These are phyloP conservation scores for Rhagoletis zephyria DNA, from an alignment of 1,140 invertebrate genomes.

Conservation along the genomic window DNA sequence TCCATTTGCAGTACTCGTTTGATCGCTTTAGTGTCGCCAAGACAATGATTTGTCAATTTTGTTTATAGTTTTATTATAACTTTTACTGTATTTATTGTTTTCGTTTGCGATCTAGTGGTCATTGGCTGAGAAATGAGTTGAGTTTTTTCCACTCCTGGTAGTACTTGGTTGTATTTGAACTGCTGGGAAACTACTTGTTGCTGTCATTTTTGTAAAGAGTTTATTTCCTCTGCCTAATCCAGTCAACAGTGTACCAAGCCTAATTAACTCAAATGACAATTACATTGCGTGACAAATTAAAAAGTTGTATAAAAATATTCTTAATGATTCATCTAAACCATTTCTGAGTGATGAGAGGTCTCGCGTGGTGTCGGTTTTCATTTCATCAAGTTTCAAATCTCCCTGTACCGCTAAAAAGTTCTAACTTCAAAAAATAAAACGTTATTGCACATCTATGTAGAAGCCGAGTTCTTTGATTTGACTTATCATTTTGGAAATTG, in stretches of 20 bases:
- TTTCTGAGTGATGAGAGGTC: too few relatives aligned
- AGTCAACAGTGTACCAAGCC: background rate
- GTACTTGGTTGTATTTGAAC: too few relatives aligned
- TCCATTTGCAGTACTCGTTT: background rate
- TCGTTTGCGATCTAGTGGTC: background rate
- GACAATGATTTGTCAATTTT: background rate
- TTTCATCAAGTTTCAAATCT: too few relatives aligned
- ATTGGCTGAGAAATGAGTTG: background rate
- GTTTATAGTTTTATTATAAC: background rate
- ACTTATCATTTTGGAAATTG: too few relatives aligned
- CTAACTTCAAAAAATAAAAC: too few relatives aligned
- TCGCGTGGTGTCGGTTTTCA: too few relatives aligned
- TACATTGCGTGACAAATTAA: background rate
- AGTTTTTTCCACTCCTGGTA: background rate
- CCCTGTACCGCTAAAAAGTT: too few relatives aligned
- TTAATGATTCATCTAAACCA: too few relatives aligned
- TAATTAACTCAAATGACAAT: conserved; percentile 18
- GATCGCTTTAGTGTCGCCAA: background rate
- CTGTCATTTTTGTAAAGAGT: background rate
- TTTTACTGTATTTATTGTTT: background rate
- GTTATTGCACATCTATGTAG: too few relatives aligned
- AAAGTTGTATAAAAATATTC: too few relatives aligned
- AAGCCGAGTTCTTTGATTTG: too few relatives aligned
- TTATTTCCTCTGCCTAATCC: background rate
- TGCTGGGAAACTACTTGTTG: too few relatives aligned